Percentiles rank a stretch among this genome's conserved stretches.
These are phyloP conservation scores for Paramuricea clavata DNA, from an alignment of 92 coral and sea anemone species.

Conservation along the genomic window DNA sequence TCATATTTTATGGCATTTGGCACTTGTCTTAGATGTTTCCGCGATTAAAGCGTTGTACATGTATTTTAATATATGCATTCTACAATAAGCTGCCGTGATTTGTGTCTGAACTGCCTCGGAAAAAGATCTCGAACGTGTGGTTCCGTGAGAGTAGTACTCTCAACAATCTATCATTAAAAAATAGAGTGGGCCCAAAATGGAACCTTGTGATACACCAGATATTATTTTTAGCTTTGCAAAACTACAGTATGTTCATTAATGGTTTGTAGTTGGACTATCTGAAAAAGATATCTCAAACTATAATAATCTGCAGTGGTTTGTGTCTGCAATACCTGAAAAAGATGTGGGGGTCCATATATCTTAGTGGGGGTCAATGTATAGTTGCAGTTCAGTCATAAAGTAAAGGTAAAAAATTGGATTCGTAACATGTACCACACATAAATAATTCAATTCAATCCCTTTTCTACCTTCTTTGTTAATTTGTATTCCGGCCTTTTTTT, in stretches of 20 bases:
- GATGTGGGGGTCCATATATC: neutral
- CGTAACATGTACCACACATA: too few species aligned
- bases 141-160: neutral
- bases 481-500: neutral
- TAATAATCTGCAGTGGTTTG: neutral
- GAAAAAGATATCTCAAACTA: neutral
- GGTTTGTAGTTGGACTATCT: neutral
- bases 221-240: too few species aligned
- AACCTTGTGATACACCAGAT: too few species aligned
- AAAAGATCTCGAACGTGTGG: neutral
- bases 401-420: too few species aligned
- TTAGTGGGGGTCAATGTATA: too few species aligned
- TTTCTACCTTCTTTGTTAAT: neutral
- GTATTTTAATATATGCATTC: too few species aligned
- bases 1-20: neutral
- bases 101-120: neutral
- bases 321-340: neutral
- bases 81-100: neutral
- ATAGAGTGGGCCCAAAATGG: too few species aligned
- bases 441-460: too few species aligned
- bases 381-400: too few species aligned
- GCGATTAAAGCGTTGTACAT: neutral
- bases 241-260: too few species aligned
- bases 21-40: neutral
- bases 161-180: too few species aligned